These are phyloP conservation scores for Macrobrachium rosenbergii DNA, from an alignment of 1,140 invertebrate species.

Conservation along the genomic window DNA sequence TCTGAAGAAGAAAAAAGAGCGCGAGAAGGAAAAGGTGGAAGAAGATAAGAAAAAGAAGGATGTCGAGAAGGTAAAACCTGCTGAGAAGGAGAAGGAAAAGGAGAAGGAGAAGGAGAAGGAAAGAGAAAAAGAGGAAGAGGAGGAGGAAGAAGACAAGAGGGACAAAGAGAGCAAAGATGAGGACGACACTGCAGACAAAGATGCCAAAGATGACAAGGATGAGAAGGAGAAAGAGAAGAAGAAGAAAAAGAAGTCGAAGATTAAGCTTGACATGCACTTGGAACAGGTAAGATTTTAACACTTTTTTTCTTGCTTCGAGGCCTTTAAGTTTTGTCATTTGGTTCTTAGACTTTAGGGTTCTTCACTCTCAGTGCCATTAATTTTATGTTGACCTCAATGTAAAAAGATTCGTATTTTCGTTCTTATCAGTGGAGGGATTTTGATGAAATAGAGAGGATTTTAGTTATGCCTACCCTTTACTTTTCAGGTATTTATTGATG, in stretches of 20 bases:
- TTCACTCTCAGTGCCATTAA: neutral
- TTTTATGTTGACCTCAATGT: no score
- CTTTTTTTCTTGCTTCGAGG: neutral
- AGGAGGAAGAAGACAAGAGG: slow-evolving; percentile 29
- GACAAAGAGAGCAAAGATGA: slow-evolving; percentile 49
- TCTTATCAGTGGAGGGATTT: no score
- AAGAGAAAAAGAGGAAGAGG: slow-evolving; percentile 73
- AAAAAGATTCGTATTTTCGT: no score
- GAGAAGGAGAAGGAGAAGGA: slow-evolving; percentile 77
- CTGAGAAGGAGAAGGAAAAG: slow-evolving; percentile 71
- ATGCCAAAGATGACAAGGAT: slow-evolving; percentile 70
- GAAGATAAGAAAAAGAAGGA: slow-evolving; percentile 67
- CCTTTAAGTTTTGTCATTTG: neutral
- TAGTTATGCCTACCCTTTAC: neutral
- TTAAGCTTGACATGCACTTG: slow-evolving; percentile 95
- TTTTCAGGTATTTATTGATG: slow-evolving; percentile 89
- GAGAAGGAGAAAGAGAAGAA: slow-evolving; percentile 71
- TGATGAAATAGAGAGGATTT: neutral
- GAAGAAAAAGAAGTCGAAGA: slow-evolving; percentile 76
- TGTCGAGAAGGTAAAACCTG: slow-evolving; percentile 63
- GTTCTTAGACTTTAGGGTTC: neutral
- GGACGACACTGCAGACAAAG: slow-evolving; percentile 44
- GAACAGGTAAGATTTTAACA: slow-evolving; percentile 72
- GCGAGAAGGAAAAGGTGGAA: slow-evolving; percentile 71
- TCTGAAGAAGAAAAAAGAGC: slow-evolving; percentile 74